Base-by-base conservation (phyloP, 2,113 vertebrate species). In the Hystrix brachyura region DNA sequence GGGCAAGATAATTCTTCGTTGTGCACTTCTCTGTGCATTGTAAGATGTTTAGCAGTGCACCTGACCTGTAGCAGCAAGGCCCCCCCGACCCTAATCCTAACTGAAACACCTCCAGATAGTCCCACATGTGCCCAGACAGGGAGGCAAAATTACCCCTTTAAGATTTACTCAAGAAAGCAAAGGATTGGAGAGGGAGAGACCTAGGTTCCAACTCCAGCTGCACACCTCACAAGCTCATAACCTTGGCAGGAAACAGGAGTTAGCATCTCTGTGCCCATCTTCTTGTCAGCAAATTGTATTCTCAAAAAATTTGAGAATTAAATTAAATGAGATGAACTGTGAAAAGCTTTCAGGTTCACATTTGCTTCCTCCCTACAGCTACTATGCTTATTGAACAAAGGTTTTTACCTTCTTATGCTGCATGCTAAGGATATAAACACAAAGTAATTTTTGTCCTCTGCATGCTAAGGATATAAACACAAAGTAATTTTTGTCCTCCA, bases 291-390 rank as follows among this genome's bases (percentile, higher is more conserved):
- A 83, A 92, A 71, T 57, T 82, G 38, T 51, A 83, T 1, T 78
- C 78, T 81, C 53, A 80, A 80, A 85, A 86, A 67, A 46, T 95
- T 55, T 84, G 86, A 43, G 80, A 53, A 72, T 76, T 72, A 87
- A 85, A 82, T 81, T 65, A 97, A 94, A 67, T 87, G 43, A 57
- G 80, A 64, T 53, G 51, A 80, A 21, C 4, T 85, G 17, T 91
- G 34, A 60, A 38, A 93, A 91, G 64, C 55, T 79, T 7, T 71
- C 2, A 62, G 27, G 92, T 64, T 89, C n/a, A 29, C 32, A 87
- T 51, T 87, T 82, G 83, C 38, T 82, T 17, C 21, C 48, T 91
- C 59, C 53, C 19, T 15, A 27, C 4, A 71, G 48, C 48, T 27
- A n/a, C 9, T 19, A 29, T 14, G 55, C 48, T 87, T 91, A 91